Conservation (phyloP, 2,113 vertebrate species). For the Neotoma lepida region DNA sequence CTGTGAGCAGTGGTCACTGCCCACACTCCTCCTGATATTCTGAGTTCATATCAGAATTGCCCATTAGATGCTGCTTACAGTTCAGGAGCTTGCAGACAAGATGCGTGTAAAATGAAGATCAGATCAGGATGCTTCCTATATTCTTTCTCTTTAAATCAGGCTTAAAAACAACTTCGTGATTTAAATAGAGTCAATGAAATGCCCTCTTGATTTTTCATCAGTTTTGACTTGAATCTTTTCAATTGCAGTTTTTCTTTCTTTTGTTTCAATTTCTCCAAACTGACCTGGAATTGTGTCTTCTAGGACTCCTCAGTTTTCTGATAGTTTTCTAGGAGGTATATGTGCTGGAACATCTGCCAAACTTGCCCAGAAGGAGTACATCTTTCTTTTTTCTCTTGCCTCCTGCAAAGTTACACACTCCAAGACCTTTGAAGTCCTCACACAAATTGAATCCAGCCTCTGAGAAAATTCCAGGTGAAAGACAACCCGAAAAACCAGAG, state of each 20-base stretch:
- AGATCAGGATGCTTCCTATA: background rate
- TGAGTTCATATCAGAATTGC: background rate
- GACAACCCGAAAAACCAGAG: background rate
- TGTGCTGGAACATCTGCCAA: background rate
- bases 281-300: background rate
- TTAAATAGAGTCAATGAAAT: background rate
- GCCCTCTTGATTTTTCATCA: background rate
- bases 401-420: background rate
- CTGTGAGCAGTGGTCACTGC: background rate
- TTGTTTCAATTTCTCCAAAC: constrained; percentile 1
- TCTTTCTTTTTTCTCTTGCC: background rate
- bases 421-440: background rate
- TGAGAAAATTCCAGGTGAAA: background rate
- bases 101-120: background rate
- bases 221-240: constrained; percentile 23
- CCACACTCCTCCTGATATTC: background rate
- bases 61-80: background rate
- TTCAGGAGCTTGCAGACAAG: background rate
- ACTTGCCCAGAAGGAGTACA: background rate
- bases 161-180: background rate
- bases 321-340: background rate
- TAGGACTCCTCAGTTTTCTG: background rate
- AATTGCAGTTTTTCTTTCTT: background rate
- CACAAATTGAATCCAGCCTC: background rate
- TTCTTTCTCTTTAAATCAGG: background rate